A percentile compares a stretch with the other conserved stretches of the same genome.
Conservation (phyloP, 2,113 vertebrate genomes). For the Ifrita kowaldi region DNA sequence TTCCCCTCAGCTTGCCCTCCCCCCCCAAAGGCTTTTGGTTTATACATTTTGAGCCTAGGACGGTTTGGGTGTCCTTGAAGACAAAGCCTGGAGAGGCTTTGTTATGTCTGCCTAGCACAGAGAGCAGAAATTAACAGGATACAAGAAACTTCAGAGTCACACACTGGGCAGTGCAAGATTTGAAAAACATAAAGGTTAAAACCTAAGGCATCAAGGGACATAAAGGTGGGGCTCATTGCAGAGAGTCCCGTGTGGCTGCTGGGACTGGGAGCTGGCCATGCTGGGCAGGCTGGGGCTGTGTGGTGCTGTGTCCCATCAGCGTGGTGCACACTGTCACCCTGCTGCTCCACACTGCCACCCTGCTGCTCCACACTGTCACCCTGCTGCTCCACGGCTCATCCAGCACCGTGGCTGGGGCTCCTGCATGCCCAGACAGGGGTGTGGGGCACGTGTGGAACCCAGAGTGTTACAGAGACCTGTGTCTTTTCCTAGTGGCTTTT, state of each 20-base stretch:
- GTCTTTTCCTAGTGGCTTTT: conserved; percentile 11
- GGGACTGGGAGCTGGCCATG: neutral
- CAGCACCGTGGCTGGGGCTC: neutral
- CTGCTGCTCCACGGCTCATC: neutral
- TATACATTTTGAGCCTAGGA: too few species aligned
- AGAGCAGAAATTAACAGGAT: too few species aligned
- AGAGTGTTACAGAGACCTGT: neutral
- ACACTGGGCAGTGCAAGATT: too few species aligned
- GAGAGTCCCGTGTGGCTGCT: neutral
- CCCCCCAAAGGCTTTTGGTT: too few species aligned
- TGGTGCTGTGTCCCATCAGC: neutral
- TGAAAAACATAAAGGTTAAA: too few species aligned
- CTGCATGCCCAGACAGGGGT: neutral
- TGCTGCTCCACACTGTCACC: too few species aligned
- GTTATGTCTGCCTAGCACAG: too few species aligned
- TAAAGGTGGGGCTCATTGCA: neutral
- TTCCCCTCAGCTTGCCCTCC: too few species aligned
- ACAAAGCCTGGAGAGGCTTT: too few species aligned
- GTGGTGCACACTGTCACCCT: neutral
- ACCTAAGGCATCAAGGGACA: too few species aligned
- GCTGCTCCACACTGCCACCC: neutral
- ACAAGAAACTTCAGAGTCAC: too few species aligned
- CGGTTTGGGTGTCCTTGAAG: too few species aligned
- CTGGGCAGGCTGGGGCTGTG: neutral
- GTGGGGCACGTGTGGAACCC: neutral